phyloP scores from a whole-genome alignment of 2,797 vertebrate species.

The Gymnopithys bicolor region DNA sequence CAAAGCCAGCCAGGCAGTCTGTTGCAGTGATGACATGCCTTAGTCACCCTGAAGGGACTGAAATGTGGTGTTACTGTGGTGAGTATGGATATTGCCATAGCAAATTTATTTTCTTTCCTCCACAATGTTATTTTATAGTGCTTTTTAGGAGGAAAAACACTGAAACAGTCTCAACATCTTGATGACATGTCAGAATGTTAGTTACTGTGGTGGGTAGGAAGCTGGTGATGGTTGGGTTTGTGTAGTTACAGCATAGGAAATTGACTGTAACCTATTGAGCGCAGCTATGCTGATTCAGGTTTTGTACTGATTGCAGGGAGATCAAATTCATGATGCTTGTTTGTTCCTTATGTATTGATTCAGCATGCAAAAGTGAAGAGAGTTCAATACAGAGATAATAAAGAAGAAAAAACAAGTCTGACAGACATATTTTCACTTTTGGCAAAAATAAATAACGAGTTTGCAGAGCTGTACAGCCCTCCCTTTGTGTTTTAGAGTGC shows the following conservation, averaged over 20 bases:
- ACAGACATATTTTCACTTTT: not conserved
- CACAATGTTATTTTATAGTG: not conserved
- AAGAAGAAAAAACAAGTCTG: not conserved
- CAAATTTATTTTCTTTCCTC: not conserved
- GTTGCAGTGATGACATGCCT: not conserved
- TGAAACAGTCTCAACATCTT: not conserved
- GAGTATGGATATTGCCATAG: not conserved
- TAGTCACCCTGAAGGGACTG: not conserved
- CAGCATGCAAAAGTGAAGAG: not conserved
- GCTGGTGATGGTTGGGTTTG: not conserved
- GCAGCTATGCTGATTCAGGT: not conserved
- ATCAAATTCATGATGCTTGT: not conserved
- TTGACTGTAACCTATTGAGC: not conserved
- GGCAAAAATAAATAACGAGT: not conserved
- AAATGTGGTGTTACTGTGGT: not conserved
- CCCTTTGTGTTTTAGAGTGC: slow-evolving; percentile 27
- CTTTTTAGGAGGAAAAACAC: not conserved
- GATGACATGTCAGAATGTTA: not conserved
- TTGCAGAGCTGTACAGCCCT: not conserved
- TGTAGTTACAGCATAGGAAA: not conserved
- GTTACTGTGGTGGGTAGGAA: not conserved
- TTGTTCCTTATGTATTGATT: not conserved
- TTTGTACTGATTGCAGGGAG: not conserved
- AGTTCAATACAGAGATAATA: not conserved
- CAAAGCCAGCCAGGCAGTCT: not conserved